phyloP scores from a whole-genome alignment of 2,113 vertebrate species.

The Cheirogaleus medius region DNA sequence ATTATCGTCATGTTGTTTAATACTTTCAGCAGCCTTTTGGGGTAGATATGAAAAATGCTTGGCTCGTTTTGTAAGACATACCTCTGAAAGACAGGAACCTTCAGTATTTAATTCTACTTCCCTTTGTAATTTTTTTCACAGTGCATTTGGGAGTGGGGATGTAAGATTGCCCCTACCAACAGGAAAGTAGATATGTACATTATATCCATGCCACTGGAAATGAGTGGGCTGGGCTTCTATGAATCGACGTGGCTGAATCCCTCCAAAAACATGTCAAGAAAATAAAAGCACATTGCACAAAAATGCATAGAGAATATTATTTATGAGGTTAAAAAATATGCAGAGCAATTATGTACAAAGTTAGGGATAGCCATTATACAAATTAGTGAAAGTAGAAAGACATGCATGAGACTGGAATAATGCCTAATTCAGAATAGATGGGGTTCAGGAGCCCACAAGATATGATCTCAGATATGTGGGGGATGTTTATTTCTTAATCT shows the following conservation, averaged over 20 bases:
- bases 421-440: background rate
- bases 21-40: background rate
- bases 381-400: background rate
- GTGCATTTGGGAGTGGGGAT: background rate
- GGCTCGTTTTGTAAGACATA: background rate
- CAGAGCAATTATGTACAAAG: background rate
- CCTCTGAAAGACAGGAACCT: background rate
- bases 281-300: background rate
- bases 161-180: background rate
- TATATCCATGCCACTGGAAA: background rate
- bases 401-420: too few relatives aligned
- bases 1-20: background rate
- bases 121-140: background rate
- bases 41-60: background rate
- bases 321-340: background rate
- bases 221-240: background rate
- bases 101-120: background rate
- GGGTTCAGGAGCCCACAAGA: fast-evolving
- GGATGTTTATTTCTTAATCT: background rate
- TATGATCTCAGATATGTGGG: background rate
- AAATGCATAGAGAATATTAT: background rate
- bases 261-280: background rate
- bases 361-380: background rate
- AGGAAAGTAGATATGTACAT: background rate
- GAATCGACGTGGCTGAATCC: background rate